Base-by-base conservation (phyloP, 1,140 invertebrate genomes). In the Drosophila carrolli region DNA sequence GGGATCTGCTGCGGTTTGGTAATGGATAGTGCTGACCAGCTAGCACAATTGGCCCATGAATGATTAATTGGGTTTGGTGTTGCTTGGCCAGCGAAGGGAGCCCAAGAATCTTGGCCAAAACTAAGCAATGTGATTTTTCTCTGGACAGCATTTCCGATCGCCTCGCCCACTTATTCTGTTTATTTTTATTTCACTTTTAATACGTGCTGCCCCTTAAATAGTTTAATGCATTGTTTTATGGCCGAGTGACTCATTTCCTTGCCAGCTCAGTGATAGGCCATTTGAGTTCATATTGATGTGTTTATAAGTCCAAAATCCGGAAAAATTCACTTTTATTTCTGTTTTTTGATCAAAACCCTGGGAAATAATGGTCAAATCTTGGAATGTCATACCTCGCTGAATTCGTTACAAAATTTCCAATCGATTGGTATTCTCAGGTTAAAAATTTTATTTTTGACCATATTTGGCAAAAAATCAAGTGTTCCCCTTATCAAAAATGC, bases 1-100 rank as follows among this genome's bases (percentile, higher is more conserved):
- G 38, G 60, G 38, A 60, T 63, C 27, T 62, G 55, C 38, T 68
- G 65, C 65, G 65, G 65, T 68, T 68, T 53, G 61, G 61, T 66
- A 68, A 68, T 53, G 61, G 65, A 65, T 66, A 68, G 65, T 66
- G 46, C 65, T 68, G 65, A 65, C 58, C 58, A 40, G 29, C 37
- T 35, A 47, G 23, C 59, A 4, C 23, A 61, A 62, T 60, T 62
- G 60, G 61, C 16, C 19, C 60, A 53, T 66, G 38, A 37, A 46
- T 68, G 40, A 66, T 66, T 66, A 66, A 66, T 65, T 43, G 29
- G 5, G 9, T 13, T 58, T 35, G 51, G 14, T 32, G 29, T 32
- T 32, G 6, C 6, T 32, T 32, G 29, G 29, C 29, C 29, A 37
- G n/a, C 10, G 16, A 7, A 16, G 11, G 38, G 38, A 37, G 10